A percentile compares a stretch with the other conserved stretches of the same genome.
Evolutionary conservation across 2,888 invertebrate genomes (phyloP).

Genomic region (Prenolepis imparis): DNA sequence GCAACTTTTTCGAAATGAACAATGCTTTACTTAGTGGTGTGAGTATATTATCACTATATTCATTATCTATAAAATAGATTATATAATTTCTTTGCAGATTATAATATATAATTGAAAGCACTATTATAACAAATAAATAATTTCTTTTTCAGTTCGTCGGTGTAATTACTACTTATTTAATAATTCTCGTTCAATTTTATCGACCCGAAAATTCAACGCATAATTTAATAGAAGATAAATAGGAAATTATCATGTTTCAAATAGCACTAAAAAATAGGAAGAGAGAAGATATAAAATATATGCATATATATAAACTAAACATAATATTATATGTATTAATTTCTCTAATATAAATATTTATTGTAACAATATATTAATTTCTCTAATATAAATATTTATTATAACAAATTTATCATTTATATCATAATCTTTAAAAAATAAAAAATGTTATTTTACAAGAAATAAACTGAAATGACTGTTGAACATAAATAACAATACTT

Average conservation of each 20-base stretch:
- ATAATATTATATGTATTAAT: constrained; percentile 10
- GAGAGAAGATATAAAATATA: background rate
- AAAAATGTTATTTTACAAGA: constrained; percentile 35
- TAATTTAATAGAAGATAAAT: background rate
- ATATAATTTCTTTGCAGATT: background rate
- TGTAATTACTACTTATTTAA: constrained; percentile 80
- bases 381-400: constrained; percentile 35
- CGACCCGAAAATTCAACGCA: constrained; percentile 67
- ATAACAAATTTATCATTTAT: constrained; percentile 29
- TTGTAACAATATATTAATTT: constrained; percentile 54
- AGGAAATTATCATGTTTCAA: background rate
- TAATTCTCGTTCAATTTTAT: constrained; percentile 81
- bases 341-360: constrained; percentile 48
- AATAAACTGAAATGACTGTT: background rate
- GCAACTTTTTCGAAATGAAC: constrained; percentile 79
- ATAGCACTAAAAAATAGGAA: background rate
- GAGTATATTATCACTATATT: constrained; percentile 67
- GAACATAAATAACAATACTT: constrained; percentile 7
- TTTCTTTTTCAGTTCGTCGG: constrained; percentile 79
- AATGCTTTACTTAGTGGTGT: constrained; percentile 78
- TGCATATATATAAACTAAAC: background rate
- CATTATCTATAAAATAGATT: background rate
- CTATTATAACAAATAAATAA: background rate
- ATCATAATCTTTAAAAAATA: constrained; percentile 34
- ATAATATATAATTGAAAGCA: background rate